Evolutionary conservation across 1,140 invertebrate species (phyloP), one percentile per base, ranked within the genome.

Genomic region (Eriosoma lanigerum): DNA sequence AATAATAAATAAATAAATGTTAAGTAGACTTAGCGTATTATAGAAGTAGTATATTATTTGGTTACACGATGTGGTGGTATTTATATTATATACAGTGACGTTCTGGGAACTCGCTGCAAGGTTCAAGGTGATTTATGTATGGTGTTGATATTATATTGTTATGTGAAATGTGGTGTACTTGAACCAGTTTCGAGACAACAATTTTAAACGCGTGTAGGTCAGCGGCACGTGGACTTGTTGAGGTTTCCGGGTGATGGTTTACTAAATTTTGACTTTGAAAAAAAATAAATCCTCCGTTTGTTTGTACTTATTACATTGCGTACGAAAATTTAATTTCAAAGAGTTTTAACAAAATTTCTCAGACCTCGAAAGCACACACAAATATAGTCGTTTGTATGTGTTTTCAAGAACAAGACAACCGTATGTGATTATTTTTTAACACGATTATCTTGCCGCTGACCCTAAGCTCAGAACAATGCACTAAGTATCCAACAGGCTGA

Each of bases 51-150:
- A n/a, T 56, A 56, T 56, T 8, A 5, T 56, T n/a, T 38, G 52
- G 52, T 56, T 21, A 46, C n/a, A 8, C 64, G 8, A 46, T 68
- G 64, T 68, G 64, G 64, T 46, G 64, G 64, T 46, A 46, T 10
- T 68, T 10, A 15, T 17, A 32, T 4, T 38, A 38, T 38, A 38
- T 38, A 38, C 8, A 38, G 19, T 17, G 8, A 10, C 10, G 60
- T 38, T 62, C 26, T 66, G 62, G 19, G 38, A 68, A 68, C n/a
- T 32, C 12, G 29, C 4, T 8, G 32, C n/a, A 12, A 64, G 62
- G 62, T 64, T 64, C 62, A n/a, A 64, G 62, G 62, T 64, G 62
- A 64, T 19, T 62, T 32, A 8, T 38, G 32, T n/a, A 38, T 38
- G 32, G 32, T 38, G 32, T 38, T 38, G 32, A 38, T 38, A 38